Evolutionary conservation across 1,140 invertebrate genomes (phyloP), one percentile per base, ranked within the genome.

Genomic region (Panagrolaimus sp.): DNA sequence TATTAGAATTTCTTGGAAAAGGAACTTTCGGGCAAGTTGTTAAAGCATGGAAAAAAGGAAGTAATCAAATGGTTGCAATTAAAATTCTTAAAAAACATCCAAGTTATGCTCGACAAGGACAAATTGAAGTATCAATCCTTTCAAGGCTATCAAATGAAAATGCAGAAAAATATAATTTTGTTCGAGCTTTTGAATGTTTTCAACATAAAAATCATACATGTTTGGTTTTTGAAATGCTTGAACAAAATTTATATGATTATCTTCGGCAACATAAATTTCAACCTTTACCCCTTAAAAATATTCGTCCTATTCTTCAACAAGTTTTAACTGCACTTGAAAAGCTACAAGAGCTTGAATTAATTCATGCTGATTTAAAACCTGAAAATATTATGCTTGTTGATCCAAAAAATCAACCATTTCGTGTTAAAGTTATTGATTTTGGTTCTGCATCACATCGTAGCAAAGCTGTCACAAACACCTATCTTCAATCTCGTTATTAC

Each of bases 341-440:
- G 86, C 87, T 99, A 7, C 96, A 96, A 90, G 92, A 97, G 90
- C 87, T 99, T 79, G 95, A 95, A 69, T 87, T 99, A 76, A 99
- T 99, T 83, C 96, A 99, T 87, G 96, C 96, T 65, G 96, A 99
- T 86, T 86, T 99, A 72, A 99, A 99, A 86, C 96, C 96, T 9
- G 96, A 99, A 86, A 99, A 99, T 85, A 99, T 99, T 78, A 98
- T 99, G 96, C 85, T 99, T 78, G 93, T 98, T 65, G 95, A 99
- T 86, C 96, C 96, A 42, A 89, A 90, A 38, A 89, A 94, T 71
- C 94, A 98, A 83, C 96, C 96, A 0, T 98, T 96, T 85, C 87
- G 93, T 46, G 79, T 88, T 16, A 84, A 84, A 96, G 88, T 99
- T 8, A 99, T 99, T 78, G 96, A 99, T 87, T 99, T 99, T 87